Base-by-base conservation (phyloP, 1,140 invertebrate species). In the Drosophila fuyamai region DNA sequence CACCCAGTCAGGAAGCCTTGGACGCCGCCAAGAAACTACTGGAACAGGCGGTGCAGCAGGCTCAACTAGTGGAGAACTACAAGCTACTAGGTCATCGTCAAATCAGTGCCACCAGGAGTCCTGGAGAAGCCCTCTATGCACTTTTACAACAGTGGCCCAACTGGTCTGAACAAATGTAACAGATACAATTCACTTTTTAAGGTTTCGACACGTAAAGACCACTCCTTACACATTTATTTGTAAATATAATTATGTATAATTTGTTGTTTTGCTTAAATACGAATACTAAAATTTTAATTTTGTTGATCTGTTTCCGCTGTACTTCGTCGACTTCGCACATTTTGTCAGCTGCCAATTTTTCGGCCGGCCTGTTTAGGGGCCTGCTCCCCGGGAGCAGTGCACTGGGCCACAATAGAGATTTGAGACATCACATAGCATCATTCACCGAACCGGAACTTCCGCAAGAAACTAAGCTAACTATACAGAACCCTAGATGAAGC, bases 31-130 rank as follows among this genome's bases (percentile, higher is more conserved):
- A 93, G 44, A 92, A 93, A 35, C 76, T 96, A 0, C 93, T 96
- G n/a, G 92, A 93, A 36, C 78, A 93, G 5, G 95, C 95, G 0
- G 93, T 95, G 0, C 66, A 91, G 0, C 14, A 82, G 2, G 93
- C 93, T 0, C 93, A 95, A 78, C 91, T 96, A 5, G 76, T 73
- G 0, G 76, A 90, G 13, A 86, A 94, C 71, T 96, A 96, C 75
- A 94, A 94, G 66, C 79, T 96, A 12, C 83, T 95, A 23, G 95
- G 94, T 0, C 95, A 95, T 74, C 92, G 95, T 16, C 95, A 96
- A 88, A 72, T 95, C 0, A 92, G 92, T 29, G 91, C 93, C 1
- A 95, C 95, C 0, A 68, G 94, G 6, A 96, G 95, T 85, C 95
- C 95, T 0, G 95, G 95, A 0, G 93, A 94, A 12, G 93, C 91